Base-by-base conservation (phyloP, 2,113 vertebrate species). In the Pachypanchax playfairii region DNA sequence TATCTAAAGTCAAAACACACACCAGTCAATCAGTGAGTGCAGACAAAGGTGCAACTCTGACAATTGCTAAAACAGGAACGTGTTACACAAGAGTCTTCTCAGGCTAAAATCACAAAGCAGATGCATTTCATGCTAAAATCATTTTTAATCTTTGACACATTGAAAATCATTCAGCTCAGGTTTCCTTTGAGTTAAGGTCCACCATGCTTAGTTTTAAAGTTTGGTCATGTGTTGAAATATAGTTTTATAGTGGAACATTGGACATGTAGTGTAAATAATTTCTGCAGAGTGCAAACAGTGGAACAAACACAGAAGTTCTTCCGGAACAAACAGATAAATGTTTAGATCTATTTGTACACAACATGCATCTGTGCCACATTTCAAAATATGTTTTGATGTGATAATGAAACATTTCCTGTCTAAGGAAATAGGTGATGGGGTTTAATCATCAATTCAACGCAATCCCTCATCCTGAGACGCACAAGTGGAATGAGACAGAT, bases 1-100 rank as follows among this genome's bases (percentile, higher is more conserved):
- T 15, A 42, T 50, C 43, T 60, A 77, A 74, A 82, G 77, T 64
- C 25, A 59, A 83, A 86, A 75, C 49, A 56, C 80, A 78, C 82
- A 51, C 48, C 28, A 42, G 26, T 64, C 62, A 58, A 73, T 65
- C 65, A 68, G 39, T 22, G 26, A 38, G 25, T 43, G 15, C 25
- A 33, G 60, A 61, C 28, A 9, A 52, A 38, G 17, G 8, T 31
- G 38, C 61, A 38, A 67, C 47, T 33, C 42, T 53, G 28, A 75
- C 52, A 69, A 82, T 62, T 57, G 51, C 51, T 68, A 48, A 62
- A 76, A 48, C 61, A 77, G 70, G 15, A 20, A 43, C 17, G 39
- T 50, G 73, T 80, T 75, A 56, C 41, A 17, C 47, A 74, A 84
- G 46, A 62, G n/a, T n/a, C 67, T 42, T 62, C 67, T 43, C 72